Base-by-base conservation (phyloP, 2,888 invertebrate species). In the Euspilapteryx auroguttella region DNA sequence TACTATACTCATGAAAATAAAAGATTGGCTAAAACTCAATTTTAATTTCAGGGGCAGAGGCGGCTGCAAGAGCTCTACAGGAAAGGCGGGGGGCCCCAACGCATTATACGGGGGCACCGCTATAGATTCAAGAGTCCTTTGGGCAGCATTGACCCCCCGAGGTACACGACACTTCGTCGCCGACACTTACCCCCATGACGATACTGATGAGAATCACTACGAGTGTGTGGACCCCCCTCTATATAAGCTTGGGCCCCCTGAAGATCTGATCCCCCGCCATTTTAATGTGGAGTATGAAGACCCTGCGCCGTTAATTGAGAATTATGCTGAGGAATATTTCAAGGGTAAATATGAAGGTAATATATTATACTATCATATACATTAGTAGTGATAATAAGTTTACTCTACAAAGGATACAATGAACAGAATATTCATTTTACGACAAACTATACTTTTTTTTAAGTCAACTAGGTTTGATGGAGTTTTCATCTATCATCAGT, bases 111-210 rank as follows among this genome's bases (percentile, higher is more conserved):
- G 69, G 2, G 63, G 68, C 27, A 63, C 80, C 10, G 79, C 81
- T 12, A 77, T 82, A 9, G 85, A 86, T 47, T 84, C 83, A 3
- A 77, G 86, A 5, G 81, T 86, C 2, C 76, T 88, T 25, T 92
- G 92, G 92, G 91, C 92, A 1, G 89, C 91, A 0, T 61, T 92
- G 7, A 90, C 90, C 0, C 90, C 90, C 0, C 80, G 88, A 12
- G 89, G 89, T 9, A 89, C 89, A 1, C 78, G 87, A 12, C 89
- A 90, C 56, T 89, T 86, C 51, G 82, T 86, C 31, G 81, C 84
- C 1, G 82, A 82, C 49, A 80, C 78, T 14, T 82, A 81, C 52
- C 81, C 82, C 0, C 75, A 79, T 34, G 82, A 83, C 42, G 82
- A 78, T 37, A 68, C 71, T 3, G 82, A 83, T 35, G 79, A 85